Evolutionary conservation across 2,888 invertebrate species (phyloP).

Genomic region (Synergus itoensis): DNA sequence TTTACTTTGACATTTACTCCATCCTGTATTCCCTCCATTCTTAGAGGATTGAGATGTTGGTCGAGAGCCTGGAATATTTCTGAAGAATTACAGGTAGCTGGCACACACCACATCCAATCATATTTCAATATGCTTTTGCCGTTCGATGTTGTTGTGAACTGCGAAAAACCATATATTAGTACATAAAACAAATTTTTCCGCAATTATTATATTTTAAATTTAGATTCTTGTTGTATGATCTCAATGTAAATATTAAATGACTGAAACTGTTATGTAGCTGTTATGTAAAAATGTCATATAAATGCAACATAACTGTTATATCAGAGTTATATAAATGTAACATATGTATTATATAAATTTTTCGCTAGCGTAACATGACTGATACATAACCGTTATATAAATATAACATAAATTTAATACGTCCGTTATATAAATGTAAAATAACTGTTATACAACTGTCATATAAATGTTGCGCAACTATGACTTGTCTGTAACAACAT

Average conservation of each 20-base stretch:
- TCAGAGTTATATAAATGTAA: too few species aligned
- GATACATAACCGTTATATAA: too few species aligned
- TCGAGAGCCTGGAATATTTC: conserved; percentile 67
- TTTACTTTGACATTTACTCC: conserved; percentile 65
- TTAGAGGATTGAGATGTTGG: conserved; percentile 64
- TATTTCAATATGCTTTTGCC: conserved; percentile 44
- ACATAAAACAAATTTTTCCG: not conserved
- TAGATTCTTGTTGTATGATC: not conserved
- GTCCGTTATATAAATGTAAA: too few species aligned
- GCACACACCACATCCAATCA: conserved; percentile 73
- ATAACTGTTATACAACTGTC: too few species aligned
- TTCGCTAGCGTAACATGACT: too few species aligned
- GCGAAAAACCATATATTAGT: not conserved
- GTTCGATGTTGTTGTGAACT: too few species aligned
- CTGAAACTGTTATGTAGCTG: too few species aligned
- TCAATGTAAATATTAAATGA: too few species aligned
- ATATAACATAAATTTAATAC: too few species aligned
- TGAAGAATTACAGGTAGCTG: conserved; percentile 68
- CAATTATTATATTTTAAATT: not conserved
- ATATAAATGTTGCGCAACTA: too few species aligned
- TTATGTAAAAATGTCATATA: not conserved
- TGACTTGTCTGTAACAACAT: too few species aligned
- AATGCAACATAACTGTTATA: not conserved
- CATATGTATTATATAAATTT: too few species aligned
- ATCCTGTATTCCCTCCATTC: conserved; percentile 53